Evolutionary conservation across 2,797 vertebrate genomes (phyloP).

Genomic region (Trachurus trachurus): DNA sequence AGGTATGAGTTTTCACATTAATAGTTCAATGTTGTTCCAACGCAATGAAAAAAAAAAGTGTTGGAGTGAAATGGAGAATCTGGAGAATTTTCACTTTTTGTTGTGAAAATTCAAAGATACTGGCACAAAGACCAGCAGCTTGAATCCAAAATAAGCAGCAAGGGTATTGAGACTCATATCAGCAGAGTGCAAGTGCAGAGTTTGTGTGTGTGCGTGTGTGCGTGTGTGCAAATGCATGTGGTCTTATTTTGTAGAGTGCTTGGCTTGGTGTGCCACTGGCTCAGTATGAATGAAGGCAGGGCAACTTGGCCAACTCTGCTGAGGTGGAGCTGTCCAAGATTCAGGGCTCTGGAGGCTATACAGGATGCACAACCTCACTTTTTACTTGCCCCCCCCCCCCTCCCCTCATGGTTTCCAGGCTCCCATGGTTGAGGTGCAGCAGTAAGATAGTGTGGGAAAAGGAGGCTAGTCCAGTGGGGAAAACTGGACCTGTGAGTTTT

Average conservation of each 20-base stretch:
- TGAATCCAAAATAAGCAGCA: slow-evolving; percentile 52
- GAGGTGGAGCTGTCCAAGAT: slow-evolving; percentile 68
- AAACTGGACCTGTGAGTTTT: slow-evolving; percentile 47
- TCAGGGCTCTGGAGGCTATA: slow-evolving; percentile 45
- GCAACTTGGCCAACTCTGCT: slow-evolving; percentile 53
- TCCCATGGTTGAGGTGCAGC: slow-evolving; percentile 41
- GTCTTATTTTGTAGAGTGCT: slow-evolving; percentile 63
- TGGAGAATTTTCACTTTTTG: slow-evolving; percentile 31
- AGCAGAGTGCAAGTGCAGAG: slow-evolving; percentile 6
- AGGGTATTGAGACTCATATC: slow-evolving; percentile 37
- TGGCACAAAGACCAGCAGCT: slow-evolving; percentile 42
- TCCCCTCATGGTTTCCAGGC: slow-evolving; percentile 23
- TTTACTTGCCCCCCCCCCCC: slow-evolving; percentile 5
- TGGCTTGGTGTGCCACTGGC: slow-evolving; percentile 62
- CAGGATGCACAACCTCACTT: slow-evolving; percentile 49
- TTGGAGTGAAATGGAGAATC: not conserved
- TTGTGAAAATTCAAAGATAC: slow-evolving; percentile 40
- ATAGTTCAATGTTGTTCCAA: not conserved
- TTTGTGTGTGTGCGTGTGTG: slow-evolving; percentile 15
- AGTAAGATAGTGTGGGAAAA: slow-evolving; percentile 56
- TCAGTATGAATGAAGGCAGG: slow-evolving; percentile 70
- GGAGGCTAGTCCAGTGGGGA: slow-evolving; percentile 39
- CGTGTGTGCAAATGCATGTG: slow-evolving; percentile 27
- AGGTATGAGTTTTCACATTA: not conserved
- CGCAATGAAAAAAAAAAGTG: not conserved